Evolutionary conservation across 2,113 vertebrate genomes (phyloP).

Genomic region (Alaudala cheleensis): DNA sequence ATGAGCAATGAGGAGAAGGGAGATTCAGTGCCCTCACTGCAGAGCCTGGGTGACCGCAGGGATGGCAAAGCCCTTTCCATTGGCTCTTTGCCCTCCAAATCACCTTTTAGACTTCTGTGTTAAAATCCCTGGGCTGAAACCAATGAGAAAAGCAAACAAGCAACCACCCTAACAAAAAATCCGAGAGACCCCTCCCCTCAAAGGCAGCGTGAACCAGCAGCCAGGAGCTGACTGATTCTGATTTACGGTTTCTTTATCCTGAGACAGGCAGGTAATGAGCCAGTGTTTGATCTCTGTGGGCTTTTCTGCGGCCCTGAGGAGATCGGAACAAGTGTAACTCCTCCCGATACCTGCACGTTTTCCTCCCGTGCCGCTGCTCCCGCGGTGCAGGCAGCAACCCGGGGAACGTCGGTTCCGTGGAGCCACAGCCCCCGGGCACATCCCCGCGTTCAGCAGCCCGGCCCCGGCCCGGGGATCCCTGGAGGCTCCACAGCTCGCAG

Average conservation of each 20-base stretch:
- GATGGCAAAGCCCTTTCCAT: not conserved
- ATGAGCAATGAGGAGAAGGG: not conserved
- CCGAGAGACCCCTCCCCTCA: not conserved
- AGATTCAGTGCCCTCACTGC: not conserved
- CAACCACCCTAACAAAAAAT: not conserved
- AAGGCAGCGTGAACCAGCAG: not conserved
- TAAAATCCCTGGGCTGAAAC: not conserved
- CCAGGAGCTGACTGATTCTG: not conserved
- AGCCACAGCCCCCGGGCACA: rapidly evolving
- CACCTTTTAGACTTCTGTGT: not conserved
- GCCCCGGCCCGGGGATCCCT: too few species aligned
- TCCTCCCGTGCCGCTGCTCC: not conserved
- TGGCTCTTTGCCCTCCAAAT: not conserved
- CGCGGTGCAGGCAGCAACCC: not conserved
- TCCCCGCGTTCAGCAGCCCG: too few species aligned
- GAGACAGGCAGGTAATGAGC: not conserved
- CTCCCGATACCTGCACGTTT: not conserved
- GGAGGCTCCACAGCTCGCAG: too few species aligned
- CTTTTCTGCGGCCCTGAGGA: not conserved
- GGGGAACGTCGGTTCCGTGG: not conserved
- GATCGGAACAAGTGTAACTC: not conserved
- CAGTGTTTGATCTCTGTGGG: not conserved
- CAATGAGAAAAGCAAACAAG: not conserved
- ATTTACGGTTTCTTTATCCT: constrained; percentile 28
- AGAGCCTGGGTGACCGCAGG: not conserved